These are phyloP conservation scores for Melanargia galathea DNA, from an alignment of 2,888 invertebrate species.

Conservation along the genomic window DNA sequence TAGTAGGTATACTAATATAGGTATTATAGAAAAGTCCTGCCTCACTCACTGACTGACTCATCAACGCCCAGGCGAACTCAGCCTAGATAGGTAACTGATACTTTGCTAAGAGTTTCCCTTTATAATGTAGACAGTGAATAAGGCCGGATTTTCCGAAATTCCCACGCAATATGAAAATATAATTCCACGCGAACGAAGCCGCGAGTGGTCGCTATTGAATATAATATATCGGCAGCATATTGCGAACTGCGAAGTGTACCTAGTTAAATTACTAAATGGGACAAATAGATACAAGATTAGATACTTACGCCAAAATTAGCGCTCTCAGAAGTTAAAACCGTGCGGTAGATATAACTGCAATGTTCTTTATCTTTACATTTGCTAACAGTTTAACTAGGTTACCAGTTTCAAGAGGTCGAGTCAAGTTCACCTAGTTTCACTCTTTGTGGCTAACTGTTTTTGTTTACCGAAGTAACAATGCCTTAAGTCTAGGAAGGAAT, in stretches of 20 bases:
- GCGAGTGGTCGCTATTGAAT: no score
- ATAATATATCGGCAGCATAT: not conserved
- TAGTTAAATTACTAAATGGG: not conserved
- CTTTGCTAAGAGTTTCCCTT: no score
- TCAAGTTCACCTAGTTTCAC: slow-evolving; percentile 55
- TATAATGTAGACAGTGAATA: no score
- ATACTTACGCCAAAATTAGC: not conserved
- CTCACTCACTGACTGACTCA: no score
- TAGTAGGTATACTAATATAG: no score
- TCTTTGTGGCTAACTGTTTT: slow-evolving; percentile 43
- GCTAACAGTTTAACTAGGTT: slow-evolving; percentile 44
- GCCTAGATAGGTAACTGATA: no score
- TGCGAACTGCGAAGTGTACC: no score
- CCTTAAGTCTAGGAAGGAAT: not conserved
- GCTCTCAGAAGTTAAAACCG: not conserved
- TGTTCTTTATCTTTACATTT: slow-evolving; percentile 26
- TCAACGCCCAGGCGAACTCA: no score
- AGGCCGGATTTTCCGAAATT: no score
- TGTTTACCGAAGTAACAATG: slow-evolving; percentile 52
- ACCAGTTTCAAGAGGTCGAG: slow-evolving; percentile 47
- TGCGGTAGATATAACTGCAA: not conserved
- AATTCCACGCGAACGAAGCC: no score
- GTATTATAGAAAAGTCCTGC: no score
- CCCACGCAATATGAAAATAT: no score
- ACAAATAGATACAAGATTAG: not conserved